Evolutionary conservation across 2,888 invertebrate species (phyloP).

Genomic region (Hedychridium roseum): DNA sequence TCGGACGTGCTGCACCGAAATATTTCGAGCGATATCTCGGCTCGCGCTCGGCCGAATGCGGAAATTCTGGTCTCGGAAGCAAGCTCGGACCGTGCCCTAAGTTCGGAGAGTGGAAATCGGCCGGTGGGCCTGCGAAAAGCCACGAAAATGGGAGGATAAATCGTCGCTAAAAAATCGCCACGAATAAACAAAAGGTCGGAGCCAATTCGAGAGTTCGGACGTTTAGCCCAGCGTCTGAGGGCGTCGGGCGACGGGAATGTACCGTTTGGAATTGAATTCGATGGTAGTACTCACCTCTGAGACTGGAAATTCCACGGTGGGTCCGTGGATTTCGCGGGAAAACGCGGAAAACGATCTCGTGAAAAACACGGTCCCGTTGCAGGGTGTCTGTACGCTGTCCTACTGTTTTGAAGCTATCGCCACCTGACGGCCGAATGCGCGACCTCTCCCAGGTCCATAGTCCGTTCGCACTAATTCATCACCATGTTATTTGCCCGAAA

Average conservation of each 20-base stretch:
- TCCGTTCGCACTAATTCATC: conserved; percentile 44
- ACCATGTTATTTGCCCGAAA: conserved; percentile 19
- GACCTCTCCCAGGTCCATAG: conserved; percentile 51
- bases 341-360: conserved; percentile 53
- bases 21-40: conserved; percentile 52
- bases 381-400: conserved; percentile 60
- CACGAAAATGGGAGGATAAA: conserved; percentile 41
- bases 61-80: conserved; percentile 31
- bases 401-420: conserved; percentile 55
- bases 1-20: conserved; percentile 42
- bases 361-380: conserved; percentile 59
- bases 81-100: conserved; percentile 30
- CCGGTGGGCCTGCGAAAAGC: conserved; percentile 17
- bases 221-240: conserved; percentile 11
- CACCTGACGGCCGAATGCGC: conserved; percentile 50
- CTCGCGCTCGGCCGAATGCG: conserved; percentile 13
- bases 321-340: conserved; percentile 48
- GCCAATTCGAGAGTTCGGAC: conserved; percentile 36
- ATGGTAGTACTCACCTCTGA: conserved; percentile 60
- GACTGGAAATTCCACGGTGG: conserved; percentile 52
- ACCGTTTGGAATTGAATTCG: no score
- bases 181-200: conserved; percentile 62
- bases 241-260: conserved; percentile 12
- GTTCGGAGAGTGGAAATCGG: conserved; percentile 40
- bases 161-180: conserved; percentile 52